Percentiles rank a stretch among this genome's conserved stretches.
phyloP scores from a whole-genome alignment of 2,797 vertebrate genomes.

The Manis pentadactyla region DNA sequence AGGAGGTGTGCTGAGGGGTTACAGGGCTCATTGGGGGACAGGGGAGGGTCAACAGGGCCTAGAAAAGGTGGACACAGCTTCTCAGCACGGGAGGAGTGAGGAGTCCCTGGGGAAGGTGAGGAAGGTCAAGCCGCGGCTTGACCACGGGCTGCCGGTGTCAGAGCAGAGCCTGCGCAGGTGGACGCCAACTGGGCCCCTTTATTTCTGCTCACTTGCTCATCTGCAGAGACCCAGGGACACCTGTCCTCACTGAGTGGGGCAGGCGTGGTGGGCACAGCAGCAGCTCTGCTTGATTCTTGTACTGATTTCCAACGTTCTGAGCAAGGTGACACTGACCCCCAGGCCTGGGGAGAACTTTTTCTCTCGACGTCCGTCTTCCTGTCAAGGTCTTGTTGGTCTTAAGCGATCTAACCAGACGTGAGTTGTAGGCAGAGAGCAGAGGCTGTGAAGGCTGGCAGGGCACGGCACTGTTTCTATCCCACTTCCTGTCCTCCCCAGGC shows the following conservation, averaged over 20 bases:
- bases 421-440: rapidly evolving
- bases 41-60: background rate
- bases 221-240: background rate
- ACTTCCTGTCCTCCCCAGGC: background rate
- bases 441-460: rapidly evolving
- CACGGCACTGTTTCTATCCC: rapidly evolving
- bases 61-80: background rate
- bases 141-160: background rate
- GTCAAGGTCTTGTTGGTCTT: rapidly evolving
- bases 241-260: rapidly evolving
- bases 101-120: background rate
- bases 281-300: too few species aligned
- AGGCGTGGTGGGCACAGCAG: rapidly evolving
- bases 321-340: rapidly evolving
- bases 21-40: too few species aligned
- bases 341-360: background rate
- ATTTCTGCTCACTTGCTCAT: background rate
- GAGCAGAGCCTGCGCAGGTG: background rate
- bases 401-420: background rate
- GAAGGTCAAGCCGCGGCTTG: too few species aligned
- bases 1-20: too few species aligned
- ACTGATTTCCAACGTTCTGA: background rate
- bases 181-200: background rate
- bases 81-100: rapidly evolving
- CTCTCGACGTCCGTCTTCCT: background rate